Conservation (phyloP, 1,140 invertebrate genomes). For the Rhagoletis pomonella region DNA sequence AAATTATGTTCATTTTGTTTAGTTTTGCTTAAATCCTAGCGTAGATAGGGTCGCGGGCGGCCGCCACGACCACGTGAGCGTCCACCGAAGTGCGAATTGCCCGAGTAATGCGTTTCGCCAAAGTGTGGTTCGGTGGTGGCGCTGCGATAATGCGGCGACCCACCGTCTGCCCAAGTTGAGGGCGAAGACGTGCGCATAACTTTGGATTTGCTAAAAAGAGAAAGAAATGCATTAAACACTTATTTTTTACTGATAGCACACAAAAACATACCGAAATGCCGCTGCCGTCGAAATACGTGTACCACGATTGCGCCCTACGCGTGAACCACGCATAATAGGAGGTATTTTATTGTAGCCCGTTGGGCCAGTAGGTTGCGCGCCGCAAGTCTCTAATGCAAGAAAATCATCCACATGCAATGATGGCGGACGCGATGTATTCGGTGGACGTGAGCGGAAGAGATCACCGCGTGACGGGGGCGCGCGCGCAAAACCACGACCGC, state of each 20-base stretch:
- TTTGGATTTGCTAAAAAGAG: slow-evolving; percentile 65
- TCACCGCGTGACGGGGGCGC: slow-evolving; percentile 82
- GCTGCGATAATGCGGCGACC: slow-evolving; percentile 67
- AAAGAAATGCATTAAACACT: neutral
- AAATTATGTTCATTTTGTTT: neutral
- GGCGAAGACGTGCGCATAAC: slow-evolving; percentile 69
- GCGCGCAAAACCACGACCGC: slow-evolving; percentile 81
- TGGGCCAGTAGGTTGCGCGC: slow-evolving; percentile 84
- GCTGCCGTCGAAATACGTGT: slow-evolving; percentile 67
- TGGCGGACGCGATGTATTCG: slow-evolving; percentile 96
- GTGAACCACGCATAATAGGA: slow-evolving; percentile 75
- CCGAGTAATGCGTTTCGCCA: slow-evolving; percentile 64
- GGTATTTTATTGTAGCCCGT: slow-evolving; percentile 86
- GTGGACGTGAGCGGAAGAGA: slow-evolving; percentile 93
- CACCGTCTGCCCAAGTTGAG: slow-evolving; percentile 66
- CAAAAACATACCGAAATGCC: slow-evolving; percentile 63
- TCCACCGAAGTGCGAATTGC: slow-evolving; percentile 65
- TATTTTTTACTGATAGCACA: neutral
- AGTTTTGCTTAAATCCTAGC: slow-evolving; percentile 58
- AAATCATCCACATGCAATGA: slow-evolving; percentile 98
- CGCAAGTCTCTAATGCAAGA: slow-evolving; percentile 91
- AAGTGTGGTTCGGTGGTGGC: slow-evolving; percentile 66
- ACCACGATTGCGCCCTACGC: slow-evolving; percentile 74
- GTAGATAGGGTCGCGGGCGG: slow-evolving; percentile 66
- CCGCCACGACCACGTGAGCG: slow-evolving; percentile 67